Evolutionary conservation across 2,113 vertebrate species (phyloP), one percentile per base, ranked within the genome.

Genomic region (Australoheros scitulus): DNA sequence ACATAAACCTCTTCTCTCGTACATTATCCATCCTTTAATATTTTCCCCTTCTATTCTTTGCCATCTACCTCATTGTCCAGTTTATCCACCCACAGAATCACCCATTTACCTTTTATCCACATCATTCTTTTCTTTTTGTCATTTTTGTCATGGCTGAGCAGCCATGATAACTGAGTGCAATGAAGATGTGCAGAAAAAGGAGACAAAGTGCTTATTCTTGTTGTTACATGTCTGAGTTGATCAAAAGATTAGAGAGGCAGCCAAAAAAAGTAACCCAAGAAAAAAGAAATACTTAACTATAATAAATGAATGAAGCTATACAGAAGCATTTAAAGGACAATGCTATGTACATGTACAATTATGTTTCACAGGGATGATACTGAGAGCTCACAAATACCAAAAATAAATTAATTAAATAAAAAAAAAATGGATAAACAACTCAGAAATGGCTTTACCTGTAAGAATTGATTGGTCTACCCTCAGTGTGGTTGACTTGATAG

Each of bases 401-500:
- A 6, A 17, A 3, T 1, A 1, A 29, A 29, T 4, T 29, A 29
- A 29, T 4, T 29, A 70, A 55, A 43, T 24, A 43, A 17, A 65
- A 43, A 43, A 6, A 43, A 7, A n/a, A 65, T 17, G 38, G 38
- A 5, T 68, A 3, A 68, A 15, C 3, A 26, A 15, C 38, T 58
- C 24, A n/a, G 2, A 65, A 78, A 79, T 18, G 20, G 85, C 47
- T 85, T 93, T 91, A 99, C 98, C 98, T 95, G 98, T 99, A 68
- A 99, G 97, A 89, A 99, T 99, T 2, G 98, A 99, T 85, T 99
- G 98, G 94, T 99, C 98, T 63, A 99, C 98, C 82, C 98, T 95
- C 41, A 99, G 95, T 43, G 98, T 99, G 70, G 98, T 99, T 43
- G 98, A 99, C 86, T 98, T 99, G 95, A 99, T 99, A 43, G 98